phyloP scores from a whole-genome alignment of 1,140 invertebrate species.

The Helicoverpa armigera region DNA sequence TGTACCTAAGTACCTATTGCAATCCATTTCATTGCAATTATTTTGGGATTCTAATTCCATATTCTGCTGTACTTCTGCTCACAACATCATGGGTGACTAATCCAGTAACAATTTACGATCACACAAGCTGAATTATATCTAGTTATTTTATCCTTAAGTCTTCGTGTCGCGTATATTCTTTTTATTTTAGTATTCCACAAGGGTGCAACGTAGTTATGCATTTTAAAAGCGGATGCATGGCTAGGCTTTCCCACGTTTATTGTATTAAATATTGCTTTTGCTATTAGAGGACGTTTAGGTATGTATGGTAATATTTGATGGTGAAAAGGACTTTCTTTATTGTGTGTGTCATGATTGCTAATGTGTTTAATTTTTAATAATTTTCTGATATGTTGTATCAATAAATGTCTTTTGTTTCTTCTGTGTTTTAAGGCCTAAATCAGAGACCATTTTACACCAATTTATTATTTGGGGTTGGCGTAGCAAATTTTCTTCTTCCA shows the following conservation, averaged over 20 bases:
- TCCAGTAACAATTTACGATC: neutral
- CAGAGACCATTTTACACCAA: too few relatives aligned
- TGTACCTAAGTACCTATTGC: too few relatives aligned
- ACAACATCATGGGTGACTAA: neutral
- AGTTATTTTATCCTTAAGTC: conserved; percentile 1
- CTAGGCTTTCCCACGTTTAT: conserved; percentile 21
- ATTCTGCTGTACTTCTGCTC: neutral
- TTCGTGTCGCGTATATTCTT: conserved; percentile 24
- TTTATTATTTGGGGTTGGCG: too few relatives aligned
- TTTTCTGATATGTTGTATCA: too few relatives aligned
- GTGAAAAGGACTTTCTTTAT: neutral
- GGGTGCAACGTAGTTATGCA: neutral
- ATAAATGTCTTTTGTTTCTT: too few relatives aligned
- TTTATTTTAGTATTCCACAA: conserved; percentile 26
- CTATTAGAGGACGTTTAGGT: neutral
- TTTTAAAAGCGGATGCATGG: conserved; percentile 27
- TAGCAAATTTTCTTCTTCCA: too few relatives aligned
- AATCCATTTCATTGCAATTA: too few relatives aligned
- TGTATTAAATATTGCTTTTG: conserved; percentile 36
- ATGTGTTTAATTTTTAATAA: too few relatives aligned
- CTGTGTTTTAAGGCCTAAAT: too few relatives aligned
- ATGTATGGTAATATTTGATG: neutral
- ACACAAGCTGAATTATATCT: conserved; percentile 21
- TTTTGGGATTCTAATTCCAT: too few relatives aligned
- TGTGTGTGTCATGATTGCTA: neutral